Evolutionary conservation across 2,113 vertebrate species (phyloP), one percentile per base, ranked within the genome.

Genomic region (Megaceryle torquata): DNA sequence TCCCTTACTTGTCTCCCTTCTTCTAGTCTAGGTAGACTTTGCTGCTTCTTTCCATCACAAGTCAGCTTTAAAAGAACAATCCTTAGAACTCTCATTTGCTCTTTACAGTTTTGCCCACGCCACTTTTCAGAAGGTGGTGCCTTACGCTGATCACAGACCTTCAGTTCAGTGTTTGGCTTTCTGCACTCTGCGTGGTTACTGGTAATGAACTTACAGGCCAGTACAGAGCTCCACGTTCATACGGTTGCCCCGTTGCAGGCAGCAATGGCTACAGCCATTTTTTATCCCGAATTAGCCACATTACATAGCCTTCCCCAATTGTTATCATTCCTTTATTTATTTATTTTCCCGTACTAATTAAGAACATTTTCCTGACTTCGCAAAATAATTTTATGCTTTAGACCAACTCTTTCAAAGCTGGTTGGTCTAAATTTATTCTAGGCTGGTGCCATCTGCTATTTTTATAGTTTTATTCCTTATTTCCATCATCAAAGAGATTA

Each of bases 401-500:
- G 39, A 77, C 13, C 35, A 81, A 71, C 35, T 75, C 33, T 83
- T 88, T 94, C 53, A 85, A 95, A 91, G 74, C 17, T 68, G 37
- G 15, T 19, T 92, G 39, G 9, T 71, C 24, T 89, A n/a, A 53
- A 75, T 89, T 88, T 91, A 75, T 91, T 91, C 57, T 84, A 88
- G 56, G 75, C 65, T 39, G 31, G 61, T 64, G 15, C 18, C 7
- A 53, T 53, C 57, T 82, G 26, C 70, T 91, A 57, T 76, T 93
- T 95, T 91, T 79, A 68, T 9, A 82, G 43, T 71, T 84, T 83
- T 37, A 74, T 46, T 39, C 28, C 46, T 93, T 88, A 92, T 43
- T 96, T 91, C 77, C 11, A 24, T 39, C 76, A 86, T 88, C 80
- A 75, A 89, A 94, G 78, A 82, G 53, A 67, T 85, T 89, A 94